A percentile compares a stretch with the other conserved stretches of the same genome.
phyloP scores from a whole-genome alignment of 64 coral and sea anemone species.

The Hydrozoanthus tunicans region DNA sequence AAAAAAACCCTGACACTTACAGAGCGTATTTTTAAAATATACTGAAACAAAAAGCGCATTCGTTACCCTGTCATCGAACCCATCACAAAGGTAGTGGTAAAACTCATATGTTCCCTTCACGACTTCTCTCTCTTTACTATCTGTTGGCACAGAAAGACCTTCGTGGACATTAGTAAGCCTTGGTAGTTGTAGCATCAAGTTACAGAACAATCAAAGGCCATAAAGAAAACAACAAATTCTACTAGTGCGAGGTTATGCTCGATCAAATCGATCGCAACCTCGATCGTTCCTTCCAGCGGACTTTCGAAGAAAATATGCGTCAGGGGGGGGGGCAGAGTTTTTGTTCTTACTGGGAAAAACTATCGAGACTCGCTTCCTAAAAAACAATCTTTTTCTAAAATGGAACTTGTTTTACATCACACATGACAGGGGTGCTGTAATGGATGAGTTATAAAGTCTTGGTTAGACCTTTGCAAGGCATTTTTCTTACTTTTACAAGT shows the following conservation, averaged over 20 bases:
- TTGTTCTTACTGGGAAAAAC: not conserved
- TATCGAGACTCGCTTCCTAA: not conserved
- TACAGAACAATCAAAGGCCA: not conserved
- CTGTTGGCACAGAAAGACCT: slow-evolving; percentile 2
- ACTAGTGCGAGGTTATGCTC: not conserved
- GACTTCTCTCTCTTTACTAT: slow-evolving; percentile 19
- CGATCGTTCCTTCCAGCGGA: slow-evolving; percentile 7
- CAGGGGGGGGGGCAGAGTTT: not conserved
- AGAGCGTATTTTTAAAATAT: too few relatives aligned
- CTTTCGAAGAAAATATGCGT: not conserved
- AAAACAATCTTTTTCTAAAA: too few relatives aligned
- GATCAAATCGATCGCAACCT: not conserved
- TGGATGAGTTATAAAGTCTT: too few relatives aligned
- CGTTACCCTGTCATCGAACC: slow-evolving; percentile 38
- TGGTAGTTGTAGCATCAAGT: not conserved
- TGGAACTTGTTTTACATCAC: too few relatives aligned
- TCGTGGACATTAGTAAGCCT: slow-evolving; percentile 32
- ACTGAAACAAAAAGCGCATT: too few relatives aligned
- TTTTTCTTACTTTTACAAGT: too few relatives aligned
- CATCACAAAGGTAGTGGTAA: slow-evolving; percentile 56
- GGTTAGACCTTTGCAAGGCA: too few relatives aligned
- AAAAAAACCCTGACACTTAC: too few relatives aligned
- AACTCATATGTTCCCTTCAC: slow-evolving; percentile 39
- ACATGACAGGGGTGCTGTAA: too few relatives aligned
- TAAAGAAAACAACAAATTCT: not conserved